A percentile compares a stretch with the other conserved stretches of the same genome.
Evolutionary conservation across 2,797 vertebrate genomes (phyloP).

Genomic region (Tiaroga cobitis): DNA sequence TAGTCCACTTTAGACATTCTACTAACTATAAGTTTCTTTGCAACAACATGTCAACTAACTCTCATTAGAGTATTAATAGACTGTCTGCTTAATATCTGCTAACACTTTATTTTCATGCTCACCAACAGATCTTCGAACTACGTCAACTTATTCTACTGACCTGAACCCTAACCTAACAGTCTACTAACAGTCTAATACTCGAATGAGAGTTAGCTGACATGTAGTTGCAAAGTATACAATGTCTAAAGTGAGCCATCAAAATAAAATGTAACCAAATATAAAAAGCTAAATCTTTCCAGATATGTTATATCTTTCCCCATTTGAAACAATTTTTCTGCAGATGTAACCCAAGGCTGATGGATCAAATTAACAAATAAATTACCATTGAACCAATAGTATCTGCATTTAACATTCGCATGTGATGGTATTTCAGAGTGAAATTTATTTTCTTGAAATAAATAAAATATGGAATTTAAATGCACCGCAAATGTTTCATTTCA

Average conservation of each 20-base stretch:
- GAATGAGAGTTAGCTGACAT: background rate
- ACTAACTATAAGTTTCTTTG: background rate
- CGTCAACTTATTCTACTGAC: background rate
- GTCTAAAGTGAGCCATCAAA: background rate
- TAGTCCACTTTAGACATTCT: background rate
- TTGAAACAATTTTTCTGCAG: background rate
- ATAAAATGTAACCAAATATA: background rate
- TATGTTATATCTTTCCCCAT: background rate
- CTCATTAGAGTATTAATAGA: background rate
- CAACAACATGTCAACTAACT: background rate
- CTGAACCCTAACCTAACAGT: background rate
- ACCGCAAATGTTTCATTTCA: conserved; percentile 1
- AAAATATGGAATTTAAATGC: background rate
- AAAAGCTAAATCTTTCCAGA: background rate
- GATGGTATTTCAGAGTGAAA: background rate
- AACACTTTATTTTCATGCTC: background rate
- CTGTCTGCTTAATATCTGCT: background rate
- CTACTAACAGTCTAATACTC: background rate
- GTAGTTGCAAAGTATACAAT: background rate
- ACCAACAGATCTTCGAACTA: background rate
- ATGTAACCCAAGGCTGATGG: background rate
- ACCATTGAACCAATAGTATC: no score
- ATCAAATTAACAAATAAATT: background rate
- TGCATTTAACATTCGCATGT: no score
- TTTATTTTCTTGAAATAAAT: background rate